Percentiles rank a stretch among this genome's conserved stretches.
Conservation (phyloP, 2,888 invertebrate species). For the Cephalotes varians region DNA sequence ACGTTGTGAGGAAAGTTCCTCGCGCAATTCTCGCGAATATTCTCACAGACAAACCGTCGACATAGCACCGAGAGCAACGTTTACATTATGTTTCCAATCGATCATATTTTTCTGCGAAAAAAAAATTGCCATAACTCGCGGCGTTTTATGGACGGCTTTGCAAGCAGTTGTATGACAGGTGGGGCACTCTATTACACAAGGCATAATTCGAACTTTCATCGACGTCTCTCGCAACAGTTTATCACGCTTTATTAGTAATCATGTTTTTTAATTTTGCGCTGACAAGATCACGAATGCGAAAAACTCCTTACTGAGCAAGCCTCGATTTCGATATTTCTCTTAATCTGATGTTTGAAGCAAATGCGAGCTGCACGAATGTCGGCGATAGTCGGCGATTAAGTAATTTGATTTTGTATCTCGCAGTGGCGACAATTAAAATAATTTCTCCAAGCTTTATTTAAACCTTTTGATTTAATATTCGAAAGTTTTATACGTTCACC, state of each 20-base stretch:
- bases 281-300: conserved; percentile 9
- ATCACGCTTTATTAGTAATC: conserved; percentile 56
- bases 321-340: neutral
- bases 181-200: conserved; percentile 46
- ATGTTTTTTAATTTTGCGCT: conserved; percentile 39
- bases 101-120: neutral
- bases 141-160: conserved; percentile 63
- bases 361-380: neutral
- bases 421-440: conserved; percentile 41
- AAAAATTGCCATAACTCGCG: conserved; percentile 55
- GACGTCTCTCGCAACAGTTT: conserved; percentile 28
- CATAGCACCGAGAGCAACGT: conserved; percentile 12
- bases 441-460: neutral
- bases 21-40: conserved; percentile 50
- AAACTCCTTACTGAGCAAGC: neutral
- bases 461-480: conserved; percentile 57
- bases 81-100: conserved; percentile 10
- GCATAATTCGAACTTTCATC: conserved; percentile 63
- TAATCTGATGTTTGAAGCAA: neutral
- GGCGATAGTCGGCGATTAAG: too few species aligned
- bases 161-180: conserved; percentile 37
- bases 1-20: conserved; percentile 56
- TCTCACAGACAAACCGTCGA: conserved; percentile 46
- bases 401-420: conserved; percentile 25
- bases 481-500: conserved; percentile 27